These are phyloP conservation scores for Drosophila fungiperda DNA, from an alignment of 2,888 invertebrate species.

Conservation along the genomic window DNA sequence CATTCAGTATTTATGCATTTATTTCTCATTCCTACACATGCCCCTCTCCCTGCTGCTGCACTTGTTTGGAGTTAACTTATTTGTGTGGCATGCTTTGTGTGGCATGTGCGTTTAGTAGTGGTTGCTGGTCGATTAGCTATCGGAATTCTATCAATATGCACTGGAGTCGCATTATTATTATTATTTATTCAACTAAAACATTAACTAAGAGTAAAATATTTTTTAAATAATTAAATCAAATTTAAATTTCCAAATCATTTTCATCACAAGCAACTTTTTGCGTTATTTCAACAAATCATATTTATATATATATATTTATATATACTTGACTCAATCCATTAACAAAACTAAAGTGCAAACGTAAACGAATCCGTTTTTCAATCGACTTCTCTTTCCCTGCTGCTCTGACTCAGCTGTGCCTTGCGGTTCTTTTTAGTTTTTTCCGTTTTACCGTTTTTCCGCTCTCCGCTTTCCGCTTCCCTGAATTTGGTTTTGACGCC, in stretches of 20 bases:
- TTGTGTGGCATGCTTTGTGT: not conserved
- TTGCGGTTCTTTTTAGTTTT: constrained; percentile 20
- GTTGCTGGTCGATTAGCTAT: not conserved
- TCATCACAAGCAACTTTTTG: not conserved
- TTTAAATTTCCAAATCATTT: not conserved
- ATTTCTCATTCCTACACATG: not conserved
- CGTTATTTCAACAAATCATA: not conserved
- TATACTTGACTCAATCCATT: constrained; percentile 27
- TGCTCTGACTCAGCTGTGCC: not conserved
- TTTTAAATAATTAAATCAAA: not conserved
- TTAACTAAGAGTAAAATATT: not conserved
- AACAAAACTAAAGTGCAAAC: constrained; percentile 6
- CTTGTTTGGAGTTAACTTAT: constrained; percentile 14
- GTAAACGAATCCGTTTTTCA: constrained; percentile 16
- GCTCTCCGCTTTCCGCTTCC: constrained; percentile 9
- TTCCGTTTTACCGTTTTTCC: too few relatives aligned
- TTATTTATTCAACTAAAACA: not conserved
- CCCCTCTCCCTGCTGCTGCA: not conserved
- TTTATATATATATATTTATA: too few relatives aligned
- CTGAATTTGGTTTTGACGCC: constrained; percentile 26
- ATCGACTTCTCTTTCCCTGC: not conserved
- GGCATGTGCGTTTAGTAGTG: not conserved
- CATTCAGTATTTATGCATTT: constrained; percentile 42
- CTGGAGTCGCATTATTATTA: not conserved
- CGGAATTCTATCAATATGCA: constrained; percentile 3